Percentiles rank a stretch among this genome's conserved stretches.
Conservation (phyloP, 2,113 vertebrate species). For the Erpornis zantholeuca region DNA sequence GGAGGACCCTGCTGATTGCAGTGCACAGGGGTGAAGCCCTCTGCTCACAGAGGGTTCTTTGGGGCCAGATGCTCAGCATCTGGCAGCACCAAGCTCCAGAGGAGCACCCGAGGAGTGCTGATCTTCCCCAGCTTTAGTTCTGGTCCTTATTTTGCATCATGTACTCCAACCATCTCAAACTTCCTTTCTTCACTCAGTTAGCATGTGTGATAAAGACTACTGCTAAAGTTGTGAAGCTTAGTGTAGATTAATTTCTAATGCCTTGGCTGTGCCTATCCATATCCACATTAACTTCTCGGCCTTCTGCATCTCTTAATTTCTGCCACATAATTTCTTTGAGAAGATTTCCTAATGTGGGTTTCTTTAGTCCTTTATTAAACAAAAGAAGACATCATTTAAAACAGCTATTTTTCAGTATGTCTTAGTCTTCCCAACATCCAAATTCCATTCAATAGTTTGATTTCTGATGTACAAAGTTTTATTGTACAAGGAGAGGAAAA, state of each 20-base stretch:
- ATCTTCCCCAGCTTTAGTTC: neutral
- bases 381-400: constrained; percentile 21
- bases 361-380: constrained; percentile 13
- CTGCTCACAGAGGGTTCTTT: neutral
- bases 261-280: neutral
- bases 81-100: neutral
- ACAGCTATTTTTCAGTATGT: constrained; percentile 42
- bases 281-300: neutral
- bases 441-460: constrained; percentile 19
- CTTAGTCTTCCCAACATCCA: neutral
- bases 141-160: neutral
- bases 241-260: constrained; percentile 9
- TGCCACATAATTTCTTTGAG: neutral
- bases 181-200: neutral
- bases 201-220: neutral
- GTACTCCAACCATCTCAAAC: neutral
- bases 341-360: neutral
- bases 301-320: neutral
- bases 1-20: neutral
- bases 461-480: neutral
- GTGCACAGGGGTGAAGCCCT: neutral
- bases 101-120: neutral
- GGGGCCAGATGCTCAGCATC: neutral
- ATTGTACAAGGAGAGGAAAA: neutral
- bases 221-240: neutral